A percentile compares a stretch with the other conserved stretches of the same genome.
These are phyloP conservation scores for Syngnathus scovelli DNA, from an alignment of 2,113 vertebrate genomes.

Conservation along the genomic window DNA sequence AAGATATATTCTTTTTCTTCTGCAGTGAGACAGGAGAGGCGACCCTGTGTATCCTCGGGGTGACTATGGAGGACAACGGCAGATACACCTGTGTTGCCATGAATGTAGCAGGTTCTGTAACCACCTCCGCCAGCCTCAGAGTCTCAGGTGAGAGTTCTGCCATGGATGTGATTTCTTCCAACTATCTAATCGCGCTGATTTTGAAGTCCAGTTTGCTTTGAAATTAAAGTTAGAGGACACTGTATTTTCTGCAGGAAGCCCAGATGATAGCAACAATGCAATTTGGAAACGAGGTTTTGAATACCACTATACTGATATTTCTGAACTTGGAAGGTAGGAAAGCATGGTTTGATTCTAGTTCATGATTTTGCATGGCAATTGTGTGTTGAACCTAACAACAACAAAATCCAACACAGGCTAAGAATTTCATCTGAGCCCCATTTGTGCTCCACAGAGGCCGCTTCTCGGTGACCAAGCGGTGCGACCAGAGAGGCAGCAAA, in stretches of 20 bases:
- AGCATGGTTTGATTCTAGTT: not conserved
- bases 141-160: conserved; percentile 80
- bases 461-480: conserved; percentile 93
- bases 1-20: not conserved
- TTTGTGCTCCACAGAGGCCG: conserved; percentile 76
- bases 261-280: conserved; percentile 81
- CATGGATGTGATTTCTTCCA: not conserved
- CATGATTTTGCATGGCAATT: no score
- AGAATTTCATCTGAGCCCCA: not conserved
- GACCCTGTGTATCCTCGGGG: conserved; percentile 81
- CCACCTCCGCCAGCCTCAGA: conserved; percentile 82
- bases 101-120: conserved; percentile 84
- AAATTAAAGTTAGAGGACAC: not conserved
- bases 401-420: not conserved
- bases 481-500: conserved; percentile 90
- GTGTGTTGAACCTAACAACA: not conserved
- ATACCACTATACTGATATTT: conserved; percentile 86
- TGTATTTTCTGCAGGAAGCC: conserved; percentile 69
- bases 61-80: conserved; percentile 84
- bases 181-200: not conserved
- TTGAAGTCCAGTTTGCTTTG: no score
- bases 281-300: conserved; percentile 95
- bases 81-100: conserved; percentile 86
- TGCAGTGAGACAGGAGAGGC: conserved; percentile 89
- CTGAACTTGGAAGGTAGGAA: conserved; percentile 89